These are phyloP conservation scores for Drosophila silvestris DNA, from an alignment of 2,888 invertebrate species.

Conservation along the genomic window DNA sequence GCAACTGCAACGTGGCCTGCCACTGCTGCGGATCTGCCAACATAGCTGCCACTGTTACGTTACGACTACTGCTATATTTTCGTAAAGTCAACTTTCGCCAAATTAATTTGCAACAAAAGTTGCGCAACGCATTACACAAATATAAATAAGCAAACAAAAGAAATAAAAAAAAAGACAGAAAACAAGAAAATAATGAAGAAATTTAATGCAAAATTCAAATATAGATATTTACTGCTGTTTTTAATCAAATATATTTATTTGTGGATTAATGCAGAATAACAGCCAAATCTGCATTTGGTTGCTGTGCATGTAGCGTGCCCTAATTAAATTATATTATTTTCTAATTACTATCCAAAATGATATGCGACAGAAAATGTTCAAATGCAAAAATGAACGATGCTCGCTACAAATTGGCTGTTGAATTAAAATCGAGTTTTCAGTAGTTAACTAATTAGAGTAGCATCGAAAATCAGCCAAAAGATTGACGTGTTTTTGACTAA, in stretches of 20 bases:
- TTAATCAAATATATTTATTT: constrained; percentile 11
- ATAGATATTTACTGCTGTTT: constrained; percentile 5
- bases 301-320: background rate
- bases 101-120: constrained; percentile 79
- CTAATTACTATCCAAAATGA: constrained; percentile 24
- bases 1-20: constrained; percentile 8
- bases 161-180: background rate
- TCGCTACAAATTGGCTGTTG: background rate
- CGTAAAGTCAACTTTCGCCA: constrained; percentile 65
- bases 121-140: constrained; percentile 68
- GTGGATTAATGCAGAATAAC: constrained; percentile 8
- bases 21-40: constrained; percentile 10
- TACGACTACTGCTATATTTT: constrained; percentile 47
- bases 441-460: background rate
- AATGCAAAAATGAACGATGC: background rate
- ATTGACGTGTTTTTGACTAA: background rate
- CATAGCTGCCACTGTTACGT: background rate
- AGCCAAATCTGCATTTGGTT: background rate
- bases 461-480: background rate
- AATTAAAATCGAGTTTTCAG: background rate
- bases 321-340: constrained; percentile 27
- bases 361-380: constrained; percentile 7
- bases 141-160: constrained; percentile 48
- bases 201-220: constrained; percentile 11
- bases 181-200: constrained; percentile 10